A percentile compares a stretch with the other conserved stretches of the same genome.
Conservation (phyloP, 2,113 vertebrate species). For the Rhipidura dahli region DNA sequence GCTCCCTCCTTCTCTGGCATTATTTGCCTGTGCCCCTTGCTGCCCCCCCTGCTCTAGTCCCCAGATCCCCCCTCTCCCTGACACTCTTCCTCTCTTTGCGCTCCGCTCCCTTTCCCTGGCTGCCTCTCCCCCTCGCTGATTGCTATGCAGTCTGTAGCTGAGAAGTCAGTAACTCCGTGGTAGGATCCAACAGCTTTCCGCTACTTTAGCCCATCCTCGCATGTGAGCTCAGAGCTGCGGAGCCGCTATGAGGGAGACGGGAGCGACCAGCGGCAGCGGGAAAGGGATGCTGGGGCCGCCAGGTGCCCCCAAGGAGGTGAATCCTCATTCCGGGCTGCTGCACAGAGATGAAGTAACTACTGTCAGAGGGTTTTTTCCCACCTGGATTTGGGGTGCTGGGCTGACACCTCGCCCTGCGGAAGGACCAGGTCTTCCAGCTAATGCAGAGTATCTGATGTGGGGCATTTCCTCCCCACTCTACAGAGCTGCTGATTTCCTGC, state of each 20-base stretch:
- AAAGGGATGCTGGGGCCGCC: neutral
- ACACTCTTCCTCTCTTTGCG: neutral
- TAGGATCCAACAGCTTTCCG: conserved; percentile 72
- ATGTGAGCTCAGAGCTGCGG: conserved; percentile 75
- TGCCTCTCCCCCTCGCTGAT: conserved; percentile 66
- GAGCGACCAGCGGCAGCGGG: neutral
- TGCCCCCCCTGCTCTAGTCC: neutral
- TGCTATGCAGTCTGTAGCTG: conserved; percentile 72
- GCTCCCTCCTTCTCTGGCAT: neutral
- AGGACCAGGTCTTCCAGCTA: neutral
- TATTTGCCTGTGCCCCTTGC: neutral
- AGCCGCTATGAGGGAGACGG: conserved; percentile 36
- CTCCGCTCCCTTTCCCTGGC: conserved; percentile 43
- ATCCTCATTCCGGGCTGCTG: neutral
- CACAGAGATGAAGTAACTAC: neutral
- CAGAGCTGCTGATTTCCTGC: neutral
- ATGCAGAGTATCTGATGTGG: neutral
- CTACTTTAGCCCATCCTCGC: conserved; percentile 80
- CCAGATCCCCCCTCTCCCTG: neutral
- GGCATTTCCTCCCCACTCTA: neutral
- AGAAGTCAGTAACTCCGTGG: conserved; percentile 78
- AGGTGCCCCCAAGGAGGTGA: neutral
- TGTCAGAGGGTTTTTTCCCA: neutral
- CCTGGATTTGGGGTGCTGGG: neutral
- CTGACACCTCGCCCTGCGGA: neutral